Percentiles rank a stretch among this genome's conserved stretches.
These are phyloP conservation scores for Labeo catla DNA, from an alignment of 2,113 vertebrate genomes.

Conservation along the genomic window DNA sequence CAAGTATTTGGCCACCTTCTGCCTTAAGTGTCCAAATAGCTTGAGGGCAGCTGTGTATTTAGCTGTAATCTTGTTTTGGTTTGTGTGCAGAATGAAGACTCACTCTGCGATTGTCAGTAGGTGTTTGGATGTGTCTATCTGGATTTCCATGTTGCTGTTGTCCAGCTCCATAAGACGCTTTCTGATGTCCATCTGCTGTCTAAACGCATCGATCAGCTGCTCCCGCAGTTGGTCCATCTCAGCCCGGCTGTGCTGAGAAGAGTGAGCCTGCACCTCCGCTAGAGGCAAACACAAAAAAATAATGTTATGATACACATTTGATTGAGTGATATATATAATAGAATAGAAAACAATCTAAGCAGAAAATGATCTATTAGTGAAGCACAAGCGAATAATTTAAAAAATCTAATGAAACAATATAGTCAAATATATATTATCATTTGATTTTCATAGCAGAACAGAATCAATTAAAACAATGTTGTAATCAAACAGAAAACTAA, in stretches of 20 bases:
- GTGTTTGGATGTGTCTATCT: constrained; percentile 85
- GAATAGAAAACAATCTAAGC: not conserved
- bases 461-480: not conserved
- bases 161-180: constrained; percentile 86
- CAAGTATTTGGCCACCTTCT: too few species aligned
- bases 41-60: not conserved
- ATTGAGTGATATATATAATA: not conserved
- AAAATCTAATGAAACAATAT: not conserved
- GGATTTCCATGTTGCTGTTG: constrained; percentile 83
- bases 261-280: constrained; percentile 87
- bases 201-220: constrained; percentile 83
- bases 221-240: constrained; percentile 83
- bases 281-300: constrained; percentile 20
- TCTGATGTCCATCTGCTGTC: constrained; percentile 86
- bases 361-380: not conserved
- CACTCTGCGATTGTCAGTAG: constrained; percentile 85
- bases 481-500: not conserved
- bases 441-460: not conserved
- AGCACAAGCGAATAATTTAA: too few species aligned
- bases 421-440: not conserved
- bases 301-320: not conserved
- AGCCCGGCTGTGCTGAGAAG: constrained; percentile 73
- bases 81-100: constrained; percentile 36
- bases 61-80: not conserved
- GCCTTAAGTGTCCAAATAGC: not conserved